A percentile compares a stretch with the other conserved stretches of the same genome.
Evolutionary conservation across 1,140 invertebrate genomes (phyloP).

Genomic region (Drosophila ercepeae): DNA sequence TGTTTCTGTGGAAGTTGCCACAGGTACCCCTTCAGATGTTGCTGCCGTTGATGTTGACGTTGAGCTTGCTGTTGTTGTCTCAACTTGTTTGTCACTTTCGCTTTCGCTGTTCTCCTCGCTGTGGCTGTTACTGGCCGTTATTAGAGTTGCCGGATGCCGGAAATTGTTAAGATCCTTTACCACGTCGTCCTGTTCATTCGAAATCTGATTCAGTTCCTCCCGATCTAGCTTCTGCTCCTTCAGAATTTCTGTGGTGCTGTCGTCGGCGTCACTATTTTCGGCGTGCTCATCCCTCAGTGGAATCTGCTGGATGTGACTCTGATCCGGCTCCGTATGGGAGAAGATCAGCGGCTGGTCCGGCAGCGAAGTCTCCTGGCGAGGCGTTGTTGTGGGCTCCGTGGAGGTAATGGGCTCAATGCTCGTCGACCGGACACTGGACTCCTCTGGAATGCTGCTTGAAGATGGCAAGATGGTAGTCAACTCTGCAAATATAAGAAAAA

Average conservation of each 20-base stretch:
- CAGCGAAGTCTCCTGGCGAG: conserved; percentile 39
- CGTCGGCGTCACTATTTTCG: conserved; percentile 41
- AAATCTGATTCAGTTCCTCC: conserved; percentile 69
- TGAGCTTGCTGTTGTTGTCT: conserved; percentile 30
- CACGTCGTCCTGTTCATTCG: conserved; percentile 71
- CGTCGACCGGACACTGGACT: conserved; percentile 61
- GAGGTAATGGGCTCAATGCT: conserved; percentile 79
- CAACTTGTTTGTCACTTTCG: conserved; percentile 66
- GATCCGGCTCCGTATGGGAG: conserved; percentile 37
- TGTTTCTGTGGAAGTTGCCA: conserved; percentile 17
- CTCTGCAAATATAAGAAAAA: conserved; percentile 39
- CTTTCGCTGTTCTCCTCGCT: conserved; percentile 71
- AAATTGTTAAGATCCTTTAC: conserved; percentile 82
- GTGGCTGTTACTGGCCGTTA: conserved; percentile 78
- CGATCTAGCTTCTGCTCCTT: conserved; percentile 38
- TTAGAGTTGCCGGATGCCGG: conserved; percentile 77
- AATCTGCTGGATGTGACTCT: conserved; percentile 70
- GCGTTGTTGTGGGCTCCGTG: conserved; percentile 79
- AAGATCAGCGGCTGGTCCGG: conserved; percentile 27
- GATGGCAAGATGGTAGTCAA: conserved; percentile 24
- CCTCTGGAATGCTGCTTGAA: conserved; percentile 5
- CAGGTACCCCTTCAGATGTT: conserved; percentile 17
- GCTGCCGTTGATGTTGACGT: conserved; percentile 28
- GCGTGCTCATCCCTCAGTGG: conserved; percentile 65
- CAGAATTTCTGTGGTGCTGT: conserved; percentile 57